phyloP scores from a whole-genome alignment of 2,888 invertebrate species.

The Phania funesta region DNA sequence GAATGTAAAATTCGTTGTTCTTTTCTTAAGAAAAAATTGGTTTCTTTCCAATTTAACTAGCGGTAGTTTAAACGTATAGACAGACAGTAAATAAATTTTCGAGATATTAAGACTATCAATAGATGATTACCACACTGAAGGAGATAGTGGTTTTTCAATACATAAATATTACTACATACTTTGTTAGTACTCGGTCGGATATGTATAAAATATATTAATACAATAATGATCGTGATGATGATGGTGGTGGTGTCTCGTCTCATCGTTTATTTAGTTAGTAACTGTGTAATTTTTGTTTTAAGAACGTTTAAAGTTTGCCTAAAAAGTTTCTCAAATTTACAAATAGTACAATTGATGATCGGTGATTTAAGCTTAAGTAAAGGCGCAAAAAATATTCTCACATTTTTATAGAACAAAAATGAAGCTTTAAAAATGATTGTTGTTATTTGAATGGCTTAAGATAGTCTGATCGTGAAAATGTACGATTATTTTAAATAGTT shows the following conservation, averaged over 20 bases:
- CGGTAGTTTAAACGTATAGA: slow-evolving; percentile 58
- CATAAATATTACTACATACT: background rate
- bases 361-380: slow-evolving; percentile 10
- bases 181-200: background rate
- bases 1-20: background rate
- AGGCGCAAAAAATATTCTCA: slow-evolving; percentile 50
- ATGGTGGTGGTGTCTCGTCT: slow-evolving; percentile 10
- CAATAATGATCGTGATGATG: slow-evolving; percentile 10
- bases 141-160: slow-evolving; percentile 30
- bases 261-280: slow-evolving; percentile 8
- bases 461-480: slow-evolving; percentile 21
- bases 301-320: slow-evolving; percentile 2
- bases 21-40: background rate
- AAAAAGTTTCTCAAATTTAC: slow-evolving; percentile 60
- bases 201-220: slow-evolving; percentile 17
- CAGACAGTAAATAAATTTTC: slow-evolving; percentile 62
- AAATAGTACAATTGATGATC: slow-evolving; percentile 60
- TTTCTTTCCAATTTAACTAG: slow-evolving; percentile 35
- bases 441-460: slow-evolving; percentile 23
- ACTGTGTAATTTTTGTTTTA: background rate
- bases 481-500: background rate
- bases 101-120: slow-evolving; percentile 63
- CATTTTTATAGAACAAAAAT: slow-evolving; percentile 32
- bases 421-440: slow-evolving; percentile 10
- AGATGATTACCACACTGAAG: slow-evolving; percentile 65